Evolutionary conservation across 2,888 invertebrate species (phyloP).

Genomic region (Zygaena filipendulae): DNA sequence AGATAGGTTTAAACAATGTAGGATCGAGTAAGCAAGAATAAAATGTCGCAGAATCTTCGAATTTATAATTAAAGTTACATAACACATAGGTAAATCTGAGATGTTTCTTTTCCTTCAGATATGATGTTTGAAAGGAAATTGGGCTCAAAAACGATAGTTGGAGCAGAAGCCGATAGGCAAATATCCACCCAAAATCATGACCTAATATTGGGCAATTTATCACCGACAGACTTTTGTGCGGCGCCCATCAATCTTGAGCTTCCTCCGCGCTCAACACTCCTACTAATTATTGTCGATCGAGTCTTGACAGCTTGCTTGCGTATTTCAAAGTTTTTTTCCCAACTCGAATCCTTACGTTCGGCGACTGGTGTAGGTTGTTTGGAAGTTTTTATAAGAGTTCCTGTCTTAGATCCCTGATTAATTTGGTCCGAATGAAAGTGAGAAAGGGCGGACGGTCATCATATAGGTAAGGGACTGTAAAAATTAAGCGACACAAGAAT

Average conservation of each 20-base stretch:
- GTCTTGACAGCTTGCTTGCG: conserved; percentile 49
- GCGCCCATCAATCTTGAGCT: conserved; percentile 58
- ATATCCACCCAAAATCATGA: conserved; percentile 59
- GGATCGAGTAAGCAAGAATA: too few species aligned
- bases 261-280: conserved; percentile 55
- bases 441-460: too few species aligned
- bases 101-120: background rate
- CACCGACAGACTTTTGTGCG: conserved; percentile 62
- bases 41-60: background rate
- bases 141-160: conserved; percentile 14
- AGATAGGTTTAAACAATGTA: too few species aligned
- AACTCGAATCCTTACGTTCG: too few species aligned
- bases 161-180: conserved; percentile 45
- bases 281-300: conserved; percentile 61
- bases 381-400: background rate
- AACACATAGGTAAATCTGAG: background rate
- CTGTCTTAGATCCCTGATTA: too few species aligned
- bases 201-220: conserved; percentile 64
- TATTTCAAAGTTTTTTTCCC: conserved; percentile 37
- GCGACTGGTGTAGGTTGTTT: conserved; percentile 17
- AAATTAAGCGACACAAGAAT: background rate
- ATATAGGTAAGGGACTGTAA: too few species aligned
- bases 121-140: conserved; percentile 6
- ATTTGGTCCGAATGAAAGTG: too few species aligned
- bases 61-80: background rate